Evolutionary conservation across 2,797 vertebrate species (phyloP).

Genomic region (Lagorchestes hirsutus): DNA sequence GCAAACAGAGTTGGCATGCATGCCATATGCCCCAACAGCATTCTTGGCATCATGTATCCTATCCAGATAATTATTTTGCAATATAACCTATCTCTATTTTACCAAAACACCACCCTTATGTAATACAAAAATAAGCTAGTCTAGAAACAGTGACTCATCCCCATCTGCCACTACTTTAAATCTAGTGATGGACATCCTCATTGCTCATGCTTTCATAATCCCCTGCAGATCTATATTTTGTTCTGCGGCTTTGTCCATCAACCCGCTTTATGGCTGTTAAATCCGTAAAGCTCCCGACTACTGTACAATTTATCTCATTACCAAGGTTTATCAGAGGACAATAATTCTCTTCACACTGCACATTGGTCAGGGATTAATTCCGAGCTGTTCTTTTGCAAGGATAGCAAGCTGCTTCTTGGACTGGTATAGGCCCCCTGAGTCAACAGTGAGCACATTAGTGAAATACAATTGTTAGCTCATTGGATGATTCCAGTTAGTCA

Average conservation of each 20-base stretch:
- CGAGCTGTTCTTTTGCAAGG: conserved; percentile 40
- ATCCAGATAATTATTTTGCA: conserved; percentile 60
- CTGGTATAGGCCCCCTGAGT: conserved; percentile 9
- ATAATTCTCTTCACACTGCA: conserved; percentile 64
- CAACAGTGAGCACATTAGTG: conserved; percentile 54
- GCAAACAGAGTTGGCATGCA: conserved; percentile 21
- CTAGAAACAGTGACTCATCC: conserved; percentile 76
- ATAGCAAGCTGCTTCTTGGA: conserved; percentile 28
- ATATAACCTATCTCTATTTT: conserved; percentile 58
- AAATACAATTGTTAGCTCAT: conserved; percentile 34
- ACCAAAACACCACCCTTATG: conserved; percentile 66
- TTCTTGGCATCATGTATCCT: conserved; percentile 36
- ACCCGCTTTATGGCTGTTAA: conserved; percentile 73
- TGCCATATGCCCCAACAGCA: conserved; percentile 34
- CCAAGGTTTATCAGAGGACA: conserved; percentile 77
- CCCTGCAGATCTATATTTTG: conserved; percentile 85
- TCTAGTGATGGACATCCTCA: conserved; percentile 79
- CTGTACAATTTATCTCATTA: conserved; percentile 67
- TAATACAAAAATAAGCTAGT: conserved; percentile 74
- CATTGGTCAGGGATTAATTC: not conserved
- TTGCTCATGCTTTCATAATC: conserved; percentile 83
- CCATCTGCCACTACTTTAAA: conserved; percentile 64
- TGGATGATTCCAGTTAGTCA: conserved; percentile 13
- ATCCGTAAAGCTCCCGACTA: conserved; percentile 79
- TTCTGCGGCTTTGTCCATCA: conserved; percentile 83